Evolutionary conservation across 1,140 invertebrate genomes (phyloP), one percentile per base, ranked within the genome.

Genomic region (Belonocnema kinseyi): DNA sequence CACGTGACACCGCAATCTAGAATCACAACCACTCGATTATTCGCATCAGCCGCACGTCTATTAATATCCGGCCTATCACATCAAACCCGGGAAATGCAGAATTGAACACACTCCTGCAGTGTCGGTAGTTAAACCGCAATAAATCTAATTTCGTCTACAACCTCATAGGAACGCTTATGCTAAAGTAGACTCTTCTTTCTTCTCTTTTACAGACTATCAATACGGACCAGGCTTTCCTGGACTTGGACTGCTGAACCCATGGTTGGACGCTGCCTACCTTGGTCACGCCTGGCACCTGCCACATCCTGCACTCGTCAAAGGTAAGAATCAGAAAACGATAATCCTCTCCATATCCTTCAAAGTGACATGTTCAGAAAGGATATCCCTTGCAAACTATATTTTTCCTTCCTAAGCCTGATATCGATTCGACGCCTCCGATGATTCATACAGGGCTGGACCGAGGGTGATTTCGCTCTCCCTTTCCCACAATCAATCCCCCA

Each of bases 261-360:
- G 95, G 95, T 87, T 96, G 72, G 96, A 96, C 78, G 94, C 95
- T 3, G 94, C 95, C 0, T 96, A 96, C 86, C 92, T 96, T 85
- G 93, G 93, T 80, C 95, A 95, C 85, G 93, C 95, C 5, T 95
- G 95, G 90, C 92, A 94, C 92, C n/a, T 95, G 94, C 86, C 94
- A 91, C 90, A 94, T 94, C 90, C 92, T 89, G 87, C 92, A 84
- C 74, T 95, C 81, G 82, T 94, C 77, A 92, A 94, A 95, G 92
- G 94, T 95, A 91, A 91, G 77, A 50, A 80, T 54, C 53, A 66
- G 77, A 73, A 56, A 76, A 85, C 79, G 76, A 79, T 77, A 78
- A 78, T 40, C 74, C 52, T 73, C 51, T 78, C 50, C 11, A 71
- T 78, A 70, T 73, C 26, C 61, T 12, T 54, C 53, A 54, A 54